These are phyloP conservation scores for Neolamprologus brichardi DNA, from an alignment of 2,113 vertebrate species.

Conservation along the genomic window DNA sequence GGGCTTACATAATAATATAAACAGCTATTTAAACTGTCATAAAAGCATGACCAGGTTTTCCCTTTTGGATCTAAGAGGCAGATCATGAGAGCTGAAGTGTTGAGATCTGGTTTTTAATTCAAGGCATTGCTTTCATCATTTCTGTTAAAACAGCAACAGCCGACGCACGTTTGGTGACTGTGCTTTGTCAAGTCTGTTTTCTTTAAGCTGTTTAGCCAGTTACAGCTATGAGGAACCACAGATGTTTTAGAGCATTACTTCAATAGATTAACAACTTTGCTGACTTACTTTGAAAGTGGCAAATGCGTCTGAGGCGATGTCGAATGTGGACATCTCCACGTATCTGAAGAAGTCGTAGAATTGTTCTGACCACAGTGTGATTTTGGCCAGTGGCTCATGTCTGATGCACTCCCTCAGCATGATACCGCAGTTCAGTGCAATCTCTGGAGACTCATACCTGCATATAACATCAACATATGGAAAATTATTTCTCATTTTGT, in stretches of 20 bases:
- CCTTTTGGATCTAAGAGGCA: neutral
- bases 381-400: constrained; percentile 92
- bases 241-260: neutral
- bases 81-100: neutral
- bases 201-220: neutral
- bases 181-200: neutral
- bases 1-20: neutral
- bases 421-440: constrained; percentile 94
- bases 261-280: neutral
- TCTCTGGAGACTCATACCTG: constrained; percentile 91
- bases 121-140: neutral
- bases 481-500: neutral
- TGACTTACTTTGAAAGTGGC: constrained; percentile 93
- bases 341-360: constrained; percentile 98
- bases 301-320: constrained; percentile 97
- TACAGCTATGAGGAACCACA: neutral
- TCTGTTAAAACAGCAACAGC: neutral
- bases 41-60: neutral
- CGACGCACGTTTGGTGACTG: neutral
- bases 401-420: constrained; percentile 96
- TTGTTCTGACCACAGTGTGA: constrained; percentile 86
- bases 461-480: neutral
- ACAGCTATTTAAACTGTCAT: neutral
- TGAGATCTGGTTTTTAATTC: neutral
- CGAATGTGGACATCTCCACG: constrained; percentile 96